Percentiles rank a stretch among this genome's conserved stretches.
Conservation (phyloP, 2,797 vertebrate genomes). For the Notolepis coatsorum region DNA sequence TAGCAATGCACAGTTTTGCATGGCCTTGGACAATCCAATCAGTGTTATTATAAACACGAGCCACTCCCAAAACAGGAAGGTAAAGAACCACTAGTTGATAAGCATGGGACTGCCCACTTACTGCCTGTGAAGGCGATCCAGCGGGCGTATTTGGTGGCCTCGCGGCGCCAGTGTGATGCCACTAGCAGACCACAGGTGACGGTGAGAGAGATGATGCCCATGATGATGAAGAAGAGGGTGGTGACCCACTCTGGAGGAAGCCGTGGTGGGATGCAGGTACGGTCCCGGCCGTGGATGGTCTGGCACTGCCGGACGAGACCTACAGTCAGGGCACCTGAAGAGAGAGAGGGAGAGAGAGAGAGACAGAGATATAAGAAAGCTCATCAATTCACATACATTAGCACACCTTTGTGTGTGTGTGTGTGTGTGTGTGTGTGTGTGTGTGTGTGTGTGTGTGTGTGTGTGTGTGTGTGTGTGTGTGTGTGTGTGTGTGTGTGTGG, state of each 20-base stretch:
- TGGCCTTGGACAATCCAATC: no score
- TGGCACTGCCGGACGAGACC: constrained; percentile 99
- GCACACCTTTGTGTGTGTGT: no score
- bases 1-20: no score
- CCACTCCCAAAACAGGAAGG: no score
- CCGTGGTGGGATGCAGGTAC: constrained; percentile 97
- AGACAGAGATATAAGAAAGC: not conserved
- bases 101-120: constrained; percentile 55
- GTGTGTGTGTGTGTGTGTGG: no score
- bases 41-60: no score
- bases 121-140: constrained; percentile 83
- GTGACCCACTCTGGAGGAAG: constrained; percentile 99
- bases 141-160: constrained; percentile 93
- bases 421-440: no score
- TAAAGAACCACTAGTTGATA: no score
- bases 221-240: constrained; percentile 99
- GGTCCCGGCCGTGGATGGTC: constrained; percentile 97
- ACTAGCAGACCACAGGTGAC: constrained; percentile 98
- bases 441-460: no score
- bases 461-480: no score
- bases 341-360: not conserved
- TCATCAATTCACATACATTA: not conserved
- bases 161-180: constrained; percentile 98
- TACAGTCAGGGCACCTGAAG: constrained; percentile 94
- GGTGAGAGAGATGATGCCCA: constrained; percentile 99